Evolutionary conservation across 23 tunicate species (phyloP).

Genomic region (Trididemnum clinides): DNA sequence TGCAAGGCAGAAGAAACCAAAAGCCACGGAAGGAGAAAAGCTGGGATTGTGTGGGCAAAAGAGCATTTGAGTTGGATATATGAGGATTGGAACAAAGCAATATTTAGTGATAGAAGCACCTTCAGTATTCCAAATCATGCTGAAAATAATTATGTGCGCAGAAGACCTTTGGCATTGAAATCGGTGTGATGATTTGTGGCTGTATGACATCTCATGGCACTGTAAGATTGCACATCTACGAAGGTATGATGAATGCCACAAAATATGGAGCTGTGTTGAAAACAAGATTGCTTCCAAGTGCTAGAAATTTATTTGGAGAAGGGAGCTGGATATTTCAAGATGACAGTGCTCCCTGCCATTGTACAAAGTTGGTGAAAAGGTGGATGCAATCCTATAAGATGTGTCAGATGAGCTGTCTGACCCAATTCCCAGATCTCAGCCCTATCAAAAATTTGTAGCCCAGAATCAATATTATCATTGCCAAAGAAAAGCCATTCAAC

Average conservation of each 20-base stretch:
- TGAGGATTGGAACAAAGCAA: background rate
- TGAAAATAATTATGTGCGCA: background rate
- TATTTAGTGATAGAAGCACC: conserved; percentile 13
- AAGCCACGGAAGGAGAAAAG: background rate
- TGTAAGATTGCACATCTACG: conserved; percentile 10
- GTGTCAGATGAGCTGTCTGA: no score
- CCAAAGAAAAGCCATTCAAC: no score
- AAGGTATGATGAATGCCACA: background rate
- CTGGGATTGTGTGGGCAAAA: conserved; percentile 2
- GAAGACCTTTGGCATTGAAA: background rate
- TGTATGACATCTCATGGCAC: conserved; percentile 6
- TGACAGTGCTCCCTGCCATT: conserved; percentile 21
- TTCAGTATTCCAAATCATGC: conserved; percentile 4
- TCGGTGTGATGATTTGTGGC: conserved; percentile 6
- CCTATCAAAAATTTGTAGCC: no score
- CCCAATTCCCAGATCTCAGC: no score
- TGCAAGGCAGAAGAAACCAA: conserved; percentile 11
- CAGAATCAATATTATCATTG: no score
- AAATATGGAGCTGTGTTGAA: conserved; percentile 10
- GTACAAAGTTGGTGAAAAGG: background rate
- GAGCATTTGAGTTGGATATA: conserved; percentile 2
- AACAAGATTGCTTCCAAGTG: conserved; percentile 5
- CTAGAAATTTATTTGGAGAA: background rate
- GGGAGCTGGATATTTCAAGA: conserved; percentile 5
- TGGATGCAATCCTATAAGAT: conserved; percentile 12